Conservation (phyloP, 2,113 vertebrate genomes). For the Aix galericulata region DNA sequence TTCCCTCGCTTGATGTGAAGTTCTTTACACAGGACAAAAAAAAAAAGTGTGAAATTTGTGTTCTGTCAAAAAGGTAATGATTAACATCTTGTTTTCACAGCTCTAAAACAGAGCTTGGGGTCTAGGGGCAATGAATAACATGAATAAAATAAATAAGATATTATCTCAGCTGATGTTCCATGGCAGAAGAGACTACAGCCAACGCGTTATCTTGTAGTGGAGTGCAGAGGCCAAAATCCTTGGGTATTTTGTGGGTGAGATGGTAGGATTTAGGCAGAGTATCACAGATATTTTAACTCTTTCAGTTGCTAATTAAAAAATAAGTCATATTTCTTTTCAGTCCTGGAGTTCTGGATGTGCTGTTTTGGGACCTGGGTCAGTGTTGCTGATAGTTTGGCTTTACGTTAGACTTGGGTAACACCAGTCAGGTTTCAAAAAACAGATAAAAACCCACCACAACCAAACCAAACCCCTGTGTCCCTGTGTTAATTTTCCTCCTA, state of each 20-base stretch:
- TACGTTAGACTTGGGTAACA: not conserved
- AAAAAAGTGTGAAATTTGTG: not conserved
- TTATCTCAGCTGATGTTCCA: not conserved
- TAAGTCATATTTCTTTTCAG: not conserved
- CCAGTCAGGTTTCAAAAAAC: not conserved
- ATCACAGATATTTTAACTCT: not conserved
- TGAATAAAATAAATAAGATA: conserved; percentile 50
- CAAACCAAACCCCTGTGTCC: too few relatives aligned
- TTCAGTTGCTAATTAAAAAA: not conserved
- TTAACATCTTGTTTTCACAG: conserved; percentile 9
- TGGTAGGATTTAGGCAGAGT: not conserved
- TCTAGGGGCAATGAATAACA: conserved; percentile 41
- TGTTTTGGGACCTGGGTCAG: not conserved
- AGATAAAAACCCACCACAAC: not conserved
- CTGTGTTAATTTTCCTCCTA: too few relatives aligned
- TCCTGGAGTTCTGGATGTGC: fast-evolving
- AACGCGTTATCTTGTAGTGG: not conserved
- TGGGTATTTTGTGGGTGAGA: fast-evolving
- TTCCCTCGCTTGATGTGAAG: not conserved
- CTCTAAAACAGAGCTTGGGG: not conserved
- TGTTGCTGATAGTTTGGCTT: not conserved
- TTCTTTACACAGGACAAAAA: not conserved
- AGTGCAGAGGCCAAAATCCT: not conserved
- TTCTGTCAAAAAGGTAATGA: conserved; percentile 10
- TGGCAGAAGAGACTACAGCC: conserved; percentile 1